Conservation (phyloP, 2,888 invertebrate species). For the Rotaria socialis region DNA sequence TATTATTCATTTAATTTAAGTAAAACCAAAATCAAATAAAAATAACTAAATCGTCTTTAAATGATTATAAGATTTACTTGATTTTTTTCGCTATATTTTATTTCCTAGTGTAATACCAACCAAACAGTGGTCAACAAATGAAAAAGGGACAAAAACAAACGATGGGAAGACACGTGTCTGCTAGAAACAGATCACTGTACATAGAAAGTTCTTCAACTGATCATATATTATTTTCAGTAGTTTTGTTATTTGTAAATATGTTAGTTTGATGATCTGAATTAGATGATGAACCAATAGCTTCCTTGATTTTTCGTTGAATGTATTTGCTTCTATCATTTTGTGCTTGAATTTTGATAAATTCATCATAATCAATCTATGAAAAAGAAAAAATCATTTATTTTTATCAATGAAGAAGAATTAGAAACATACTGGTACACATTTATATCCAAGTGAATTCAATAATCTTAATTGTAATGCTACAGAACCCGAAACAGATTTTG, state of each 20-base stretch:
- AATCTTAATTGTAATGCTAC: neutral
- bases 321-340: neutral
- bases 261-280: neutral
- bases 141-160: neutral
- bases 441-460: slow-evolving; percentile 21
- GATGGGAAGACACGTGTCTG: no score
- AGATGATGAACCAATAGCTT: neutral
- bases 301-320: slow-evolving; percentile 24
- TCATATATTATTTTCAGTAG: neutral
- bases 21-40: neutral
- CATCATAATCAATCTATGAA: slow-evolving; percentile 15
- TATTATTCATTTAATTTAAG: neutral
- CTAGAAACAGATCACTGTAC: neutral
- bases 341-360: slow-evolving; percentile 27
- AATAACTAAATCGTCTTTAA: neutral
- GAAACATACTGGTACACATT: slow-evolving; percentile 26
- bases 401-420: no score
- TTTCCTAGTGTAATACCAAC: neutral
- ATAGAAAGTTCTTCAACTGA: neutral
- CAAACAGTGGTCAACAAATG: neutral
- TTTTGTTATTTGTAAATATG: neutral
- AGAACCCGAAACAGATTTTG: slow-evolving; percentile 6
- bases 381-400: no score
- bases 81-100: neutral
- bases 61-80: no score